These are phyloP conservation scores for Temnothorax nylanderi DNA, from an alignment of 1,140 invertebrate species.

Conservation along the genomic window DNA sequence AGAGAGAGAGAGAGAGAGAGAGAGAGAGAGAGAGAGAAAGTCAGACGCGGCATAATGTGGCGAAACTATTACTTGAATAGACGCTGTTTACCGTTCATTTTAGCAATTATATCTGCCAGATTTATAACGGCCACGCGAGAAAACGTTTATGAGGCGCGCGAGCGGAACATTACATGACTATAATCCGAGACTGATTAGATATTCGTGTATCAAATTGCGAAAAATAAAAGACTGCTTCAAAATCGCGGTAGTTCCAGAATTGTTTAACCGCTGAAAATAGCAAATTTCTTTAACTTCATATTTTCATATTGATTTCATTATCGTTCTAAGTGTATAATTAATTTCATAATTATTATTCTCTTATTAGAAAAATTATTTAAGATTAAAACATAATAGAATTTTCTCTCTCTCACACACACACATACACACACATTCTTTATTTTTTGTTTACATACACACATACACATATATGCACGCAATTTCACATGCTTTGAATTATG, in stretches of 20 bases:
- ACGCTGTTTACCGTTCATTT: conserved; percentile 12
- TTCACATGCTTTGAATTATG: conserved; percentile 58
- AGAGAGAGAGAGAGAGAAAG: neutral
- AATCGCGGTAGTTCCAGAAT: neutral
- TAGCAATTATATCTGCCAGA: conserved; percentile 19
- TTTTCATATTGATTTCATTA: neutral
- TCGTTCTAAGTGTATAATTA: neutral
- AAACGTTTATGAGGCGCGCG: neutral
- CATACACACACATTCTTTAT: neutral
- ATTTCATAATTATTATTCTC: neutral
- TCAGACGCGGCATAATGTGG: neutral
- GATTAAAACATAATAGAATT: neutral
- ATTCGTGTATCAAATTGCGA: neutral
- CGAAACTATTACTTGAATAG: conserved; percentile 23
- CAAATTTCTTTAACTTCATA: neutral
- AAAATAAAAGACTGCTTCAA: neutral
- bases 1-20: neutral
- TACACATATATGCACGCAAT: conserved; percentile 21
- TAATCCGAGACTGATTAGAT: neutral
- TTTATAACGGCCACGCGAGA: neutral
- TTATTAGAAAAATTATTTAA: neutral
- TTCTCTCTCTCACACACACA: neutral
- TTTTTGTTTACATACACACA: neutral
- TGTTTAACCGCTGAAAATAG: neutral
- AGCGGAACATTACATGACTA: neutral